Percentiles rank a stretch among this genome's conserved stretches.
phyloP scores from a whole-genome alignment of 1,140 invertebrate genomes.

The Polyergus mexicanus region DNA sequence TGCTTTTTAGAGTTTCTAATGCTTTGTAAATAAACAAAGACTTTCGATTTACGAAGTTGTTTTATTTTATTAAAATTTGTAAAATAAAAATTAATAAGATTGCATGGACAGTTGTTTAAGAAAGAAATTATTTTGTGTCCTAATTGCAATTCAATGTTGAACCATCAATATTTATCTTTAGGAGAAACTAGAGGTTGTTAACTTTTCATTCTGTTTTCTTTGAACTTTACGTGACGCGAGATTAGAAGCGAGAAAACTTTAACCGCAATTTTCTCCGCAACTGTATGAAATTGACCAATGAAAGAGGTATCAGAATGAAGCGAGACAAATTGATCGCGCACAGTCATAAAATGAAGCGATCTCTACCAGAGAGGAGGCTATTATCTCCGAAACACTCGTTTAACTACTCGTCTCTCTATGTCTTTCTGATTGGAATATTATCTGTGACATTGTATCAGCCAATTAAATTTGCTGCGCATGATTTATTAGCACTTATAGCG shows the following conservation, averaged over 20 bases:
- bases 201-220: conserved; percentile 49
- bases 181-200: background rate
- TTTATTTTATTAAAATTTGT: background rate
- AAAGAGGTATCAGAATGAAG: conserved; percentile 52
- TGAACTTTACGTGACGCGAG: conserved; percentile 20
- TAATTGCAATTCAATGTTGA: background rate
- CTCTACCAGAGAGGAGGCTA: conserved; percentile 15
- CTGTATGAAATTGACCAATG: conserved; percentile 47
- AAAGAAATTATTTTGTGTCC: background rate
- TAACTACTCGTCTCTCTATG: conserved; percentile 26
- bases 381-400: conserved; percentile 48
- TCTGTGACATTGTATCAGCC: background rate
- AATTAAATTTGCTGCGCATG: conserved; percentile 35
- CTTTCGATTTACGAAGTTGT: background rate
- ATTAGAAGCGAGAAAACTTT: conserved; percentile 20
- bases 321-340: conserved; percentile 54
- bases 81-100: conserved; percentile 7
- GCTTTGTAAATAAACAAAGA: background rate
- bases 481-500: conserved; percentile 44
- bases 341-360: conserved; percentile 50
- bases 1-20: background rate
- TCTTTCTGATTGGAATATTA: background rate
- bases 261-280: conserved; percentile 45
- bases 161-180: conserved; percentile 4
- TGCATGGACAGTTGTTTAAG: background rate